Base-by-base conservation (phyloP, 1,140 invertebrate species). In the Papilio polyxenes region DNA sequence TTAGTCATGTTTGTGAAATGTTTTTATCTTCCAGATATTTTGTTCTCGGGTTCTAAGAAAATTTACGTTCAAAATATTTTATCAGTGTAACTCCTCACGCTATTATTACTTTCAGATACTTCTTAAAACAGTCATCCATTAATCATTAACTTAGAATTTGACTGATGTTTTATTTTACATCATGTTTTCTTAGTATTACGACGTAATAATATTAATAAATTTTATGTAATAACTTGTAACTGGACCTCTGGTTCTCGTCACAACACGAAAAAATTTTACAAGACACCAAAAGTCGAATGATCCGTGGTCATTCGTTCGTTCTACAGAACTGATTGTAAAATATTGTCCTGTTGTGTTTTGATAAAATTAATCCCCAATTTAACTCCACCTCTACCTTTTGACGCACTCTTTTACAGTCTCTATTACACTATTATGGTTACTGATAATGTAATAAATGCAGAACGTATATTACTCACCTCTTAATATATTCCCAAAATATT, bases 401-500 rank as follows among this genome's bases (percentile, higher is more conserved):
- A 7, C 40, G 7, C 4, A 44, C 40, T 44, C 7, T 44, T 44
- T 44, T 44, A 44, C 40, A 31, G 23, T 31, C 23, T 31, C 23
- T 31, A 31, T 31, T 1, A 31, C 23, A 31, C 23, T 31, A 31
- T 31, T 31, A 31, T 31, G 23, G 23, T 31, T 31, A 31, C 23
- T 31, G 23, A 31, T 44, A 62, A 6, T 65, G 23, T 62, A 59
- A 62, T 65, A 72, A 17, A 65, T 37, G 6, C 31, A 79, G 15
- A 79, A 13, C 10, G 15, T 75, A 78, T 79, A 31, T 31, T 31
- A 88, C 92, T 91, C 81, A 94, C 92, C 92, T 88, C 84, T 94
- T 94, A 1, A 94, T 87, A 74, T 93, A 94, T 81, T 94, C 92
- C 92, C 92, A 94, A 83, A 94, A 94, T 69, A 92, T 56, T 82